Percentiles rank a stretch among this genome's conserved stretches.
Conservation (phyloP, 2,113 vertebrate species). For the Eurystomus gularis region DNA sequence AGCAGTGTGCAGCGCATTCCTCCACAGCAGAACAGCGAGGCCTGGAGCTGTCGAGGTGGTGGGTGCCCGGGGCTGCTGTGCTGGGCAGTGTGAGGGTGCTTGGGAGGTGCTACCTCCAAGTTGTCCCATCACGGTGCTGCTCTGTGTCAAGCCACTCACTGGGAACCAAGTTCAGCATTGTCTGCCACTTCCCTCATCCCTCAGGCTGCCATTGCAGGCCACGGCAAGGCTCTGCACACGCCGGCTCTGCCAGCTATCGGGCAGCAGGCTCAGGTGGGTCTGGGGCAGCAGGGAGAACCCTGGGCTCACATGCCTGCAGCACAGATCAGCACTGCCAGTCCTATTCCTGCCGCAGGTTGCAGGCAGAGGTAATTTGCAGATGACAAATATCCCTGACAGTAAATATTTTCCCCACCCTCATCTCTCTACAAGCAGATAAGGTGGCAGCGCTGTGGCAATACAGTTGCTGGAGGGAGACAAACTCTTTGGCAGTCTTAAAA, state of each 20-base stretch:
- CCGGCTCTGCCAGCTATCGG: not conserved
- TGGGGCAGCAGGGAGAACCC: not conserved
- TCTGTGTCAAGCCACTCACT: not conserved
- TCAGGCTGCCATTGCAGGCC: not conserved
- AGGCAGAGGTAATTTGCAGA: conserved; percentile 56
- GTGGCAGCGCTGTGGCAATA: conserved; percentile 48
- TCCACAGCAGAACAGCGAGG: rapidly evolving
- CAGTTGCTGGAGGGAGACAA: conserved; percentile 46
- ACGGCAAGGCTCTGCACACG: rapidly evolving
- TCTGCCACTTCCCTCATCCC: not conserved
- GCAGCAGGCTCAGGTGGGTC: not conserved
- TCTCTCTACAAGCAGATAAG: conserved; percentile 58
- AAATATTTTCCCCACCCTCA: conserved; percentile 59
- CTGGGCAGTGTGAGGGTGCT: not conserved
- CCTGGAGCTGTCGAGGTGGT: not conserved
- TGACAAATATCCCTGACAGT: conserved; percentile 60
- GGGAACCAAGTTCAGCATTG: not conserved
- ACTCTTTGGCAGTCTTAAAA: conserved; percentile 55
- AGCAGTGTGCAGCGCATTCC: rapidly evolving
- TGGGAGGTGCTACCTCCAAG: not conserved
- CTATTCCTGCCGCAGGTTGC: not conserved
- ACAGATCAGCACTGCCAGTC: not conserved
- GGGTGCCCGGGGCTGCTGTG: not conserved
- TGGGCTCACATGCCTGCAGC: not conserved
- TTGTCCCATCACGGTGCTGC: not conserved